Evolutionary conservation across 1,140 invertebrate genomes (phyloP).

Genomic region (Penaeus vannamei): DNA sequence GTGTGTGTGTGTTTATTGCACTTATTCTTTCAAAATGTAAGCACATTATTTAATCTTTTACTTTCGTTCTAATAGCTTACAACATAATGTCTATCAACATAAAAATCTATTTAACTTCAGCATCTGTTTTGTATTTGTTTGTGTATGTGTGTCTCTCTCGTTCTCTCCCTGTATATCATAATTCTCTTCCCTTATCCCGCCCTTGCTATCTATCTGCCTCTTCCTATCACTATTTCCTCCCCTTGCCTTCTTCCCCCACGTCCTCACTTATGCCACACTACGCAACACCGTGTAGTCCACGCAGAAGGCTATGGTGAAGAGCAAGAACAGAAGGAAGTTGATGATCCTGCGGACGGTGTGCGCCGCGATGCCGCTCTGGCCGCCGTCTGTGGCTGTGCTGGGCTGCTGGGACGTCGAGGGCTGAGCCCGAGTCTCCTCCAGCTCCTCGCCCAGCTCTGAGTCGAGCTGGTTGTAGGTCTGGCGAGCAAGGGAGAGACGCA

Average conservation of each 20-base stretch:
- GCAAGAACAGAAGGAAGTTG: constrained; percentile 45
- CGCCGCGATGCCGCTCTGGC: not conserved
- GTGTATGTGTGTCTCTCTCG: too few relatives aligned
- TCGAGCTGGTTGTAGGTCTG: constrained; percentile 50
- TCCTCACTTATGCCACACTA: constrained; percentile 23
- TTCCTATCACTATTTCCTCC: not conserved
- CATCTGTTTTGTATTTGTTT: too few relatives aligned
- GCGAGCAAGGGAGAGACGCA: not conserved
- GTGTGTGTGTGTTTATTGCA: too few relatives aligned
- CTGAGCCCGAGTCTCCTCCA: not conserved
- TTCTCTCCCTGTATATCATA: too few relatives aligned
- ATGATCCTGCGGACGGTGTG: not conserved
- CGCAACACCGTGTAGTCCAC: constrained; percentile 49
- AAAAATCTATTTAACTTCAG: too few relatives aligned
- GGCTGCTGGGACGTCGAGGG: not conserved
- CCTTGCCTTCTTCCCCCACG: not conserved
- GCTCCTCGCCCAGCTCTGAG: constrained; percentile 9
- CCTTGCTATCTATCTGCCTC: too few relatives aligned
- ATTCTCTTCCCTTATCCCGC: too few relatives aligned
- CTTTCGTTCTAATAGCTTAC: too few relatives aligned
- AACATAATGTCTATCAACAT: too few relatives aligned
- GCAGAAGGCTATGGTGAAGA: constrained; percentile 42
- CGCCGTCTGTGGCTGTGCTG: not conserved
- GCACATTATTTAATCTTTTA: too few relatives aligned
- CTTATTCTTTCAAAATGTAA: too few relatives aligned